Base-by-base conservation (phyloP, 1,140 invertebrate species). In the Drosophila bocqueti region DNA sequence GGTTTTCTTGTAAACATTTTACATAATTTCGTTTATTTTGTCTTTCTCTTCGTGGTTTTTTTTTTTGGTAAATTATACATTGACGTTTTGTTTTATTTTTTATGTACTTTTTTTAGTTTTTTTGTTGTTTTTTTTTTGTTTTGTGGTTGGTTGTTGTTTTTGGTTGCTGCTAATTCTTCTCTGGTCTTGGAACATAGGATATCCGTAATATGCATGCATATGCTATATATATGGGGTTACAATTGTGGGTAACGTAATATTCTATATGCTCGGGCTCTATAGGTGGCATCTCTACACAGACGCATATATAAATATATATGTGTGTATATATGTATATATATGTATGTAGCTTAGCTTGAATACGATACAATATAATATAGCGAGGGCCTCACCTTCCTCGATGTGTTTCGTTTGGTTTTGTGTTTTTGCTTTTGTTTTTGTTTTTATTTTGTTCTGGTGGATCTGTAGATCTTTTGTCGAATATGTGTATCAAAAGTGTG, bases 1-100 rank as follows among this genome's bases (percentile, higher is more conserved):
- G 11, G 13, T 15, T 26, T 63, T 58, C 57, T 76, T 87, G 79
- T 86, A 86, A 87, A 87, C 79, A 69, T 83, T 86, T 76, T 77
- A 74, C 83, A 89, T 89, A 83, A 73, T 87, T 83, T 67, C 64
- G 42, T 68, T 86, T 87, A 87, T 86, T 86, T 59, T 40, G 50
- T 64, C 64, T 47, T 29, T 46, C 34, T 57, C 36, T 61, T 43
- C 47, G 62, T 59, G 47, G 0, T 26, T 26, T 16, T 42, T 77
- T 10, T 13, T 36, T 11, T 36, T 67, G 47, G 67, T 47, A 72
- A 62, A 67, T 69, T 80, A 77, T 85, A 74, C 71, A 69, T 82
- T 45, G 55, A 79, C 58, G 36, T 64, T 26, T 40, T 15, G 40
- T 18, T 50, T 21, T 49, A n/a, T 52, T 46, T n/a, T 43, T 45